phyloP scores from a whole-genome alignment of 1,140 invertebrate genomes.

The Ephestia elutella region DNA sequence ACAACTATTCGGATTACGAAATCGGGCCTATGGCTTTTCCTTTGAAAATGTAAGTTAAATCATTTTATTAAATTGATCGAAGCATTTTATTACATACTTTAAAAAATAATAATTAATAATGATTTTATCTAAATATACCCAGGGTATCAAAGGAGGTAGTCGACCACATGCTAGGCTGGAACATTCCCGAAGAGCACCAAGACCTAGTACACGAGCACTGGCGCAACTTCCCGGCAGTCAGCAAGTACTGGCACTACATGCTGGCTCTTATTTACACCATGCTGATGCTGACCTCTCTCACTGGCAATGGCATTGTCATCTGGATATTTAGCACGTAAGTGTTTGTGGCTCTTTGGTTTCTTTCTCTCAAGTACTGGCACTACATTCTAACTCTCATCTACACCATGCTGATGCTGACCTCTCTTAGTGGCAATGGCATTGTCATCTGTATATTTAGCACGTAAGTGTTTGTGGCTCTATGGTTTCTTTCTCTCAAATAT shows the following conservation, averaged over 20 bases:
- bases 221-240: constrained; percentile 80
- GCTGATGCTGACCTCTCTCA: constrained; percentile 79
- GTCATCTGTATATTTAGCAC: constrained; percentile 89
- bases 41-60: constrained; percentile 56
- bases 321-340: constrained; percentile 88
- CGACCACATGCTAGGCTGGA: constrained; percentile 78
- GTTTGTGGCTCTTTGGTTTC: too few relatives aligned
- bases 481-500: too few relatives aligned
- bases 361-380: too few relatives aligned
- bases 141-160: constrained; percentile 61
- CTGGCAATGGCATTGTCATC: constrained; percentile 87
- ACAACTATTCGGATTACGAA: constrained; percentile 43
- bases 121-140: background rate
- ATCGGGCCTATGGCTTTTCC: constrained; percentile 58
- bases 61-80: constrained; percentile 4
- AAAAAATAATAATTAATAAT: too few relatives aligned
- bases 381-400: too few relatives aligned
- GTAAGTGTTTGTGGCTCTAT: constrained; percentile 67
- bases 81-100: background rate
- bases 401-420: constrained; percentile 55
- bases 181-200: constrained; percentile 80
- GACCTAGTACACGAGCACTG: constrained; percentile 83
- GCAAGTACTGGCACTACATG: constrained; percentile 82
- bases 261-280: constrained; percentile 82
- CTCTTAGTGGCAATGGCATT: constrained; percentile 83